These are phyloP conservation scores for Sterrhoptilus dennistouni DNA, from an alignment of 2,113 vertebrate genomes.

Conservation along the genomic window DNA sequence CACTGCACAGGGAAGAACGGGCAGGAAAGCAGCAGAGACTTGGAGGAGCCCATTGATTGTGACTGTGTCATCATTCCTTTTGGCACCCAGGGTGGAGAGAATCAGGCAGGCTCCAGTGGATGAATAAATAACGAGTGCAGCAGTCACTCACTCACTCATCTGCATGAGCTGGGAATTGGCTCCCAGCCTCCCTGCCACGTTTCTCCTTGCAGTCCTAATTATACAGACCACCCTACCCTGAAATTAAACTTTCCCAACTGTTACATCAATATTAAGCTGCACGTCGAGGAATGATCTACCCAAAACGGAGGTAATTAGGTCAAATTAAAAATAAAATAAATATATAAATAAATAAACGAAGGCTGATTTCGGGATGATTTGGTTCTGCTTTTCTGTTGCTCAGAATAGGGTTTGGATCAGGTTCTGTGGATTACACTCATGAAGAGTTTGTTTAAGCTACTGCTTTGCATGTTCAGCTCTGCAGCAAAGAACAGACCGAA, in stretches of 20 bases:
- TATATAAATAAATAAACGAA: neutral
- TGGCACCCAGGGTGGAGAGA: neutral
- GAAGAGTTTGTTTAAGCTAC: neutral
- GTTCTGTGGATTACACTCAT: neutral
- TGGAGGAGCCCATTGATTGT: neutral
- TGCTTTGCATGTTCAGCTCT: neutral
- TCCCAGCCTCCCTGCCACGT: neutral
- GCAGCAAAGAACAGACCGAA: neutral
- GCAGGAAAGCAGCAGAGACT: neutral
- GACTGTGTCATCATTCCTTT: neutral
- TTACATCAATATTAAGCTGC: slow-evolving; percentile 50
- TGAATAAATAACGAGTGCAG: neutral
- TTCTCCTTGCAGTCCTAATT: slow-evolving; percentile 36
- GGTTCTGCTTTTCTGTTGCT: neutral
- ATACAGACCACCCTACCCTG: slow-evolving; percentile 66
- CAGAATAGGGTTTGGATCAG: neutral
- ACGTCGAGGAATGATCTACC: neutral
- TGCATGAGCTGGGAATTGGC: neutral
- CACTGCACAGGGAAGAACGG: neutral
- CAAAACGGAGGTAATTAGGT: slow-evolving; percentile 57
- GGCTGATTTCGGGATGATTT: neutral
- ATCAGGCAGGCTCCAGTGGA: neutral
- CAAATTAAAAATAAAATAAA: slow-evolving; percentile 23
- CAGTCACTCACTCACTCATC: neutral
- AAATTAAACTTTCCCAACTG: slow-evolving; percentile 72